phyloP scores from a whole-genome alignment of 2,797 vertebrate species.

The Tolypeutes matacus region DNA sequence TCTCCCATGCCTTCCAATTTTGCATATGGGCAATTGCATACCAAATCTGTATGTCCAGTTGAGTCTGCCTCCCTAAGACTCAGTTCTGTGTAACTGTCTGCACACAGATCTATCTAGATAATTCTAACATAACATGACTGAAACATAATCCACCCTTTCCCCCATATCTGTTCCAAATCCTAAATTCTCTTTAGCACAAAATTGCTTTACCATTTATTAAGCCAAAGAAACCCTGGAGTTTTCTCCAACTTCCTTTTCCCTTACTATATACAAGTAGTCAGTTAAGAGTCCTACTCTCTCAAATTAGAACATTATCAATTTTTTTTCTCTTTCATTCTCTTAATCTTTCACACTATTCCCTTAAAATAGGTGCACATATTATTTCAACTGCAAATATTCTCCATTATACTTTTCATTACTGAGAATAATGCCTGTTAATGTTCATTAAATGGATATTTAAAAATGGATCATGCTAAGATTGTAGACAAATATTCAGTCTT shows the following conservation, averaged over 20 bases:
- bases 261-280: not conserved
- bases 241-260: not conserved
- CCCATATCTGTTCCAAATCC: not conserved
- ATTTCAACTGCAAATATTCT: not conserved
- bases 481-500: not conserved
- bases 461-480: not conserved
- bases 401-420: not conserved
- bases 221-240: not conserved
- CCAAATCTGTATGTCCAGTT: not conserved
- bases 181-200: not conserved
- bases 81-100: not conserved
- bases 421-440: not conserved
- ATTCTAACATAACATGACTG: not conserved
- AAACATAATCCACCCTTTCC: not conserved
- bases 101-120: not conserved
- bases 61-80: not conserved
- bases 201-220: not conserved
- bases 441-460: not conserved
- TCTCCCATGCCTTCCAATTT: not conserved
- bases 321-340: not conserved
- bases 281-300: not conserved
- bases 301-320: not conserved
- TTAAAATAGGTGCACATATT: not conserved
- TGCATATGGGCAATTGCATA: not conserved
- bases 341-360: not conserved